Conservation (phyloP, 2,113 vertebrate genomes). For the Castor canadensis region DNA sequence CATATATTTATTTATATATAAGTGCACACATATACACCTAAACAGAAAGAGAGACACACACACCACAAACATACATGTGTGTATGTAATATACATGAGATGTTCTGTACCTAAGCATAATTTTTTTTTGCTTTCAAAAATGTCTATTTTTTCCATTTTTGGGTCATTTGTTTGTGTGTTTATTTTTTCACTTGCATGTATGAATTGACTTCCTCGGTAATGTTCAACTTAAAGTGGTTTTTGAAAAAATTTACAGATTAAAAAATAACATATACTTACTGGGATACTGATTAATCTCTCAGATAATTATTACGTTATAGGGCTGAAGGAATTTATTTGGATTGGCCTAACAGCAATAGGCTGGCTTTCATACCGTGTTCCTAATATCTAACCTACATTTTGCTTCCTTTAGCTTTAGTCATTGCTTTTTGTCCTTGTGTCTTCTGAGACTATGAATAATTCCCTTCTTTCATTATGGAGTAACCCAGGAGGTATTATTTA, state of each 20-base stretch:
- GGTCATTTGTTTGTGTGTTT: neutral
- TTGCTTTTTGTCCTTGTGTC: slow-evolving; percentile 70
- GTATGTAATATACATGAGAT: neutral
- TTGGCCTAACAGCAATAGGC: slow-evolving; percentile 32
- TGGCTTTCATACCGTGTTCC: slow-evolving; percentile 22
- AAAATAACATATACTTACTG: neutral
- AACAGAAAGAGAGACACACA: too few relatives aligned
- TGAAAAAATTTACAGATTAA: slow-evolving; percentile 29
- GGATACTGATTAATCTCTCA: neutral
- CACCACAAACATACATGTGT: too few relatives aligned
- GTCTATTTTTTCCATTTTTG: neutral
- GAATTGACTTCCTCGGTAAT: neutral
- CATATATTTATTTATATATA: too few relatives aligned
- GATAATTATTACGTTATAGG: slow-evolving; percentile 1
- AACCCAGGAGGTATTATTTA: slow-evolving; percentile 79
- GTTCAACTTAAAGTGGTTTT: slow-evolving; percentile 31
- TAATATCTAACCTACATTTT: slow-evolving; percentile 75
- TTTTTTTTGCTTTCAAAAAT: neutral
- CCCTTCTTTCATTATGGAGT: slow-evolving; percentile 68
- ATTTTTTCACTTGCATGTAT: neutral
- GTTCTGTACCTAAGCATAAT: neutral
- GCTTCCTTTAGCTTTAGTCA: slow-evolving; percentile 70
- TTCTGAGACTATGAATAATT: slow-evolving; percentile 75
- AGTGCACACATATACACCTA: too few relatives aligned
- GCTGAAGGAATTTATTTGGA: neutral